phyloP scores from a whole-genome alignment of 2,888 invertebrate genomes.

The Crossocerus cetratus region DNA sequence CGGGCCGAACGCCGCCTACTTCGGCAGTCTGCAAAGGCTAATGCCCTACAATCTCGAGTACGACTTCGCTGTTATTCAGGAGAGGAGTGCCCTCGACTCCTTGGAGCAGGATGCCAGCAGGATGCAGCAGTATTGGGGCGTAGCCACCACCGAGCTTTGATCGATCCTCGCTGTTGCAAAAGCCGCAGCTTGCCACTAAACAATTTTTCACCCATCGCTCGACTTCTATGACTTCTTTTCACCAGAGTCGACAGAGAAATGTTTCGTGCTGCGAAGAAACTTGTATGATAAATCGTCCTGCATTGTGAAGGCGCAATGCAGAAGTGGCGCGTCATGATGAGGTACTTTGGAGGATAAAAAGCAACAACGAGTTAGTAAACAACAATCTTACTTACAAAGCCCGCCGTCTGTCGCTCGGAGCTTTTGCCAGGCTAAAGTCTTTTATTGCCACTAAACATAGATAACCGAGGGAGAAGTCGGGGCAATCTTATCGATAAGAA shows the following conservation, averaged over 20 bases:
- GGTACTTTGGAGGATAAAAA: no score
- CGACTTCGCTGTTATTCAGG: constrained; percentile 90
- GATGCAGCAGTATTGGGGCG: constrained; percentile 95
- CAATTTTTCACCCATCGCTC: no score
- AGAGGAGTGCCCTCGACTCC: constrained; percentile 85
- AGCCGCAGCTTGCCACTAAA: no score
- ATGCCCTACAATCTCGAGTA: constrained; percentile 92
- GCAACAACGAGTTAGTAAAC: no score
- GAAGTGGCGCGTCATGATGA: no score
- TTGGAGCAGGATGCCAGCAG: constrained; percentile 87
- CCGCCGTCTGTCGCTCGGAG: no score
- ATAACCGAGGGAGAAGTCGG: not conserved
- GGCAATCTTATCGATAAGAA: not conserved
- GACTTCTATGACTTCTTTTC: no score
- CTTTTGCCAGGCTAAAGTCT: not conserved
- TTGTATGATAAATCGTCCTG: no score
- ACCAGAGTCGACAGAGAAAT: no score
- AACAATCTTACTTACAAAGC: no score
- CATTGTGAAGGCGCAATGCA: no score
- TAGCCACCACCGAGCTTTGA: constrained; percentile 91
- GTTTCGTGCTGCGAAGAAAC: no score
- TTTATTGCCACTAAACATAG: not conserved
- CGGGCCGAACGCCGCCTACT: constrained; percentile 92
- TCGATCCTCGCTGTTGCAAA: not conserved
- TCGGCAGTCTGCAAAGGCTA: constrained; percentile 89